Conservation (phyloP, 2,888 invertebrate genomes). For the Drosophila buzzatii region DNA sequence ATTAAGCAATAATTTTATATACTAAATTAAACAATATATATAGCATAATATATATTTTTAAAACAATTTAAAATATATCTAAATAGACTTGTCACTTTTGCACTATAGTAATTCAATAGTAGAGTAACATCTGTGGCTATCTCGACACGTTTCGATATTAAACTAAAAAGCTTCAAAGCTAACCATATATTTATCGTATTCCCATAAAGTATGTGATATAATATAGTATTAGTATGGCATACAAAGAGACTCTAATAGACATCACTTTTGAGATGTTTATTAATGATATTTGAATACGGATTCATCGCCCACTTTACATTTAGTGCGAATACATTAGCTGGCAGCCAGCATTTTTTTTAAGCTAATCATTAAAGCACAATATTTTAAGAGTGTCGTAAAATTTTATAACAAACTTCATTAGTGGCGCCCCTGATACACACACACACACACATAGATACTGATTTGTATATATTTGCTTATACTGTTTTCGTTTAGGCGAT, state of each 20-base stretch:
- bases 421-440: conserved; percentile 46
- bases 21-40: too few species aligned
- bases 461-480: conserved; percentile 18
- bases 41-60: too few species aligned
- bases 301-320: conserved; percentile 65
- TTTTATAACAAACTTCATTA: conserved; percentile 81
- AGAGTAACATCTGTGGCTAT: too few species aligned
- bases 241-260: conserved; percentile 14
- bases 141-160: not conserved
- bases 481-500: conserved; percentile 54
- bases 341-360: conserved; percentile 23
- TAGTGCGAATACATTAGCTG: conserved; percentile 50
- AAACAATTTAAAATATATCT: not conserved
- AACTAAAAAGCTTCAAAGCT: not conserved
- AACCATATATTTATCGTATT: not conserved
- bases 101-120: not conserved
- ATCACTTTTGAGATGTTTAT: conserved; percentile 47
- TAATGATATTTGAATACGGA: conserved; percentile 58
- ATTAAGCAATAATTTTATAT: too few species aligned
- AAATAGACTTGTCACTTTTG: not conserved
- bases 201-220: conserved; percentile 6
- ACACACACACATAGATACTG: not conserved
- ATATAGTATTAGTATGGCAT: conserved; percentile 14
- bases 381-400: conserved; percentile 77
- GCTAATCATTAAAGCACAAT: conserved; percentile 80